These are phyloP conservation scores for Oenanthe oenanthe DNA, from an alignment of 2,113 vertebrate species.

Conservation along the genomic window DNA sequence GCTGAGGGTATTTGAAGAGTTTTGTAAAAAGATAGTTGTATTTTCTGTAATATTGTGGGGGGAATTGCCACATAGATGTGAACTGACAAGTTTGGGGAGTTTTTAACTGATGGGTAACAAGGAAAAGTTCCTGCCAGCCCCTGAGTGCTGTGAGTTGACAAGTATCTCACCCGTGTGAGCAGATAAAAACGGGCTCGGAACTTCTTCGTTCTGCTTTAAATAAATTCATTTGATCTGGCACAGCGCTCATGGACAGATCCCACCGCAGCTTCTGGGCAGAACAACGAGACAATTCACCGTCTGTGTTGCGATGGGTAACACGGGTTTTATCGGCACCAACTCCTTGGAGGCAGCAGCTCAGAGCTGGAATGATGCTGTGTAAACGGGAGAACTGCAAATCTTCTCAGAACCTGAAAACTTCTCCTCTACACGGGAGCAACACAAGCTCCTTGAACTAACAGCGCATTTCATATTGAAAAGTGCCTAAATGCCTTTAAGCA, in stretches of 20 bases:
- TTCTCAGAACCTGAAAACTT: not conserved
- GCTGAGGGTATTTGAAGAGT: not conserved
- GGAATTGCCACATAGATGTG: not conserved
- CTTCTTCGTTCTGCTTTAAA: not conserved
- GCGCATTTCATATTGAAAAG: not conserved
- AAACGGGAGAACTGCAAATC: not conserved
- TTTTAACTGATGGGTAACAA: not conserved
- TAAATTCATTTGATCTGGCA: not conserved
- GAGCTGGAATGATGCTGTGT: not conserved
- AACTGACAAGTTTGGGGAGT: not conserved
- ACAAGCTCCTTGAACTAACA: not conserved
- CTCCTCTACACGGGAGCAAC: not conserved
- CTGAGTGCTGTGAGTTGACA: not conserved
- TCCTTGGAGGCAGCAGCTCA: accelerated
- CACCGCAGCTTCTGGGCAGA: not conserved
- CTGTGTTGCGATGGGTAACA: not conserved
- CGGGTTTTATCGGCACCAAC: not conserved
- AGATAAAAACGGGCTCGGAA: not conserved
- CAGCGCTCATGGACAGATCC: not conserved
- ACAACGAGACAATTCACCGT: not conserved
- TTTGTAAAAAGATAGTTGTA: not conserved
- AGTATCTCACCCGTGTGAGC: not conserved
- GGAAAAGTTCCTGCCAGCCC: not conserved
- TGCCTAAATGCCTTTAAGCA: not conserved
- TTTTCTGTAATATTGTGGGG: not conserved